Evolutionary conservation across 2,888 invertebrate species (phyloP), one percentile per base, ranked within the genome.

Genomic region (Acronicta aceris): DNA sequence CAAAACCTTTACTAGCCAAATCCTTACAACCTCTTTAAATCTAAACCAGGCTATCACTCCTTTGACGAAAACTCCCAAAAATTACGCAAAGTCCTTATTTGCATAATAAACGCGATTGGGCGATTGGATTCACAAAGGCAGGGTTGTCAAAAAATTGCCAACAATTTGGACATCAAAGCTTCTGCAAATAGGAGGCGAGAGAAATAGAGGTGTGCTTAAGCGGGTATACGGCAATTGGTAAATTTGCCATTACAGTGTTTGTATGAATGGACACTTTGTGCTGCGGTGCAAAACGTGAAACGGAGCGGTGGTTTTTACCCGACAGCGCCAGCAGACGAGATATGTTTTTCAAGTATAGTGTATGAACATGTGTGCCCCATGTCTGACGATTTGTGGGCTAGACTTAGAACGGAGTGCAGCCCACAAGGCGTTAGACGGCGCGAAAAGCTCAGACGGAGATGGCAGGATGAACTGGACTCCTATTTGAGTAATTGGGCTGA

Each of bases 191-290:
- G 66, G 48, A 41, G 54, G 47, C 17, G 50, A 61, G 67, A 69
- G 67, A 63, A 58, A 62, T 40, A 63, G 56, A 64, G 72, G 68
- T 73, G 66, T 71, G 68, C 59, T 71, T 74, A 76, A 80, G 68
- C 65, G 73, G 65, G 61, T 63, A 53, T 69, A 65, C 59, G 66
- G 55, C 56, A 79, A n/a, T n/a, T n/a, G n/a, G n/a, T n/a, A n/a
- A 81, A 81, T 82, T 80, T 68, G 68, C 75, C 65, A 79, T 80
- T 82, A 81, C 68, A 48, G 56, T 73, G 77, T 78, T 81, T 79
- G 72, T 73, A 56, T 62, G 65, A 60, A 74, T 69, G 47, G 58
- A 59, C 56, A 69, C 76, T 78, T 76, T 81, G 74, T 56, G 59
- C 2, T 64, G 53, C 67, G 80, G 74, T 69, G 38, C 53, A 71